Conservation (phyloP, 2,113 vertebrate genomes). For the Campylorhamphus procurvoides region DNA sequence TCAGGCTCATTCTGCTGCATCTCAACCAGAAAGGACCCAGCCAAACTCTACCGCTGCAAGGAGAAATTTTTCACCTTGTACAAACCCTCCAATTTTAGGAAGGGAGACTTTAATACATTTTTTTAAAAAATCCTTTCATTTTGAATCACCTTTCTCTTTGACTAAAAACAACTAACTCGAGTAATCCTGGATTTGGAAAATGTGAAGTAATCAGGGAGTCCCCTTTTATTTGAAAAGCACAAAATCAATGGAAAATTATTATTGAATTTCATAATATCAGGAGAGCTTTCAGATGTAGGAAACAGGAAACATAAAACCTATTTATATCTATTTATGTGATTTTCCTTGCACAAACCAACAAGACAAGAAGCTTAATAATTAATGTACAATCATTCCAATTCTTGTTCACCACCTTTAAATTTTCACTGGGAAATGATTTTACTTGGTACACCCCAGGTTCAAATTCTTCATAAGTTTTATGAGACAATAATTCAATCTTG, state of each 20-base stretch:
- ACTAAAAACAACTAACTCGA: background rate
- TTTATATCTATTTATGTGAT: background rate
- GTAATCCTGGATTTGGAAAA: background rate
- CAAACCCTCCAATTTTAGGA: background rate
- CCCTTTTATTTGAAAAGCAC: background rate
- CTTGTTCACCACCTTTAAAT: background rate
- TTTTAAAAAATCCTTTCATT: background rate
- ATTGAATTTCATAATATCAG: background rate
- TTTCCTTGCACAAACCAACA: background rate
- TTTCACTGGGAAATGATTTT: background rate
- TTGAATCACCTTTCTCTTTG: background rate
- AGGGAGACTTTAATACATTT: background rate
- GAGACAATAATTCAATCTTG: background rate
- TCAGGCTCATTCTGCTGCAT: background rate
- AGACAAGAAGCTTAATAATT: background rate
- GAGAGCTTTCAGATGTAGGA: background rate
- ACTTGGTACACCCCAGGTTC: background rate
- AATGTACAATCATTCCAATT: background rate
- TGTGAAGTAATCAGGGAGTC: background rate
- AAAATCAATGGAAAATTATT: background rate
- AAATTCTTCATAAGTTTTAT: background rate
- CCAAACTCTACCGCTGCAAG: background rate
- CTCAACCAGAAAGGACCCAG: background rate
- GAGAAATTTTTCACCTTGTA: background rate
- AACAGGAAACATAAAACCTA: background rate